Conservation (phyloP, 2,797 vertebrate species). For the Phoebastria nigripes region DNA sequence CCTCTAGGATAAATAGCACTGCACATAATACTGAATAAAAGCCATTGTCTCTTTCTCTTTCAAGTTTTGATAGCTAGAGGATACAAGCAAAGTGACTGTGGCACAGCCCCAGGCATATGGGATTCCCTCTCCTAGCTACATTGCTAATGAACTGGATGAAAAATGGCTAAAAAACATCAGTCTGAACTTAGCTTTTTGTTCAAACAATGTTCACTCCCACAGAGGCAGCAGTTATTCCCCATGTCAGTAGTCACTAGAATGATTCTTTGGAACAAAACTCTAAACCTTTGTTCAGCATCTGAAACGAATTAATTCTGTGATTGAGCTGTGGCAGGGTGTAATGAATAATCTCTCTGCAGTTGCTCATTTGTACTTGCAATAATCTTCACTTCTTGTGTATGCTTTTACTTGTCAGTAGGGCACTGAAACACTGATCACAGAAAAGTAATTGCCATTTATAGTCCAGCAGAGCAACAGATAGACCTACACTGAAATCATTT, state of each 20-base stretch:
- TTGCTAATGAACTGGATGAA: not conserved
- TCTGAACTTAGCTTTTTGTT: not conserved
- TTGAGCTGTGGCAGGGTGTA: not conserved
- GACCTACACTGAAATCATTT: not conserved
- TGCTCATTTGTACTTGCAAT: not conserved
- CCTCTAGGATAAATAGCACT: not conserved
- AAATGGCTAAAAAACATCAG: not conserved
- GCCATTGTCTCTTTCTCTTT: not conserved
- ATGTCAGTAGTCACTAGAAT: not conserved
- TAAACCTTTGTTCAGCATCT: slow-evolving; percentile 15
- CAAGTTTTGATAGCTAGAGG: not conserved
- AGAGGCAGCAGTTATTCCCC: not conserved
- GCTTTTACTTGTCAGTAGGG: not conserved
- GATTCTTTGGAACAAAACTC: not conserved
- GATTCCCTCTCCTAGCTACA: not conserved
- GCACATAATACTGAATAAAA: not conserved
- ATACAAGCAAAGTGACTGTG: not conserved
- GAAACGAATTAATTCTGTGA: not conserved
- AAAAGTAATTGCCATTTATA: not conserved
- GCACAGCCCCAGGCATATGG: not conserved
- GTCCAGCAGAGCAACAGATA: not conserved
- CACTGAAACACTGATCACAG: not conserved
- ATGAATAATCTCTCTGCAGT: not conserved
- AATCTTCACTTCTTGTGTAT: not conserved
- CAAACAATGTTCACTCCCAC: not conserved